Evolutionary conservation across 2,113 vertebrate species (phyloP), one percentile per base, ranked within the genome.

Genomic region (Procavia capensis): DNA sequence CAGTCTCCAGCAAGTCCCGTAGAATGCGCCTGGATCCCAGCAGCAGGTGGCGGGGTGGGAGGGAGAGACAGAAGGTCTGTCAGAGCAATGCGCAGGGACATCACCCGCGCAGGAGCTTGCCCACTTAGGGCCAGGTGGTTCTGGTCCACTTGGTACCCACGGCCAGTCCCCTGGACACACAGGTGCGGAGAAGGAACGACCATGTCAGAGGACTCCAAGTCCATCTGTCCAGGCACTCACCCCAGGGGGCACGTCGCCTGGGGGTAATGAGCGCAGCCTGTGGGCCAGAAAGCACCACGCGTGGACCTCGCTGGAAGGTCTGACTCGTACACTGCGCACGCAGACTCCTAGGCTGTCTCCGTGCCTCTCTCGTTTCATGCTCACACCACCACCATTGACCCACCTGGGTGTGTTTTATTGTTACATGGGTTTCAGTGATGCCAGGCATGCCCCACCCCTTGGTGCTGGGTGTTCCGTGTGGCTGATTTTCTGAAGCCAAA

Each of bases 1-100:
- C 99, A 2, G 99, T 99, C 98, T 99, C 99, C 96, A 99, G 99
- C 95, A 99, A 98, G 96, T 99, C 99, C 79, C 98, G 99, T 98
- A 99, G 99, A 95, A 99, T 99, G 97, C 99, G 99, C 97, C 99
- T 99, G 96, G 85, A 88, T 85, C 39, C 25, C 61, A 88, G 95
- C 89, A 94, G 66, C 89, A 85, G 50, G 43, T 34, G 36, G 50
- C 24, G 41, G 68, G 66, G 70, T 72, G 34, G 45, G 74, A 50
- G 34, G 20, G 16, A 75, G 24, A 43, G 8, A 74, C 10, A 75
- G 50, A 86, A 22, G 0, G 1, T 90, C 61, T 84, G 78, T 91
- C 79, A 64, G 61, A 43, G 54, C 54, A 85, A 74, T 22, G 50
- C 6, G 85, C 59, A 34, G 47, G 36, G 24, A 29, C 45, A 63